Conservation (phyloP, 2,113 vertebrate genomes). For the Circaetus cinerascens region DNA sequence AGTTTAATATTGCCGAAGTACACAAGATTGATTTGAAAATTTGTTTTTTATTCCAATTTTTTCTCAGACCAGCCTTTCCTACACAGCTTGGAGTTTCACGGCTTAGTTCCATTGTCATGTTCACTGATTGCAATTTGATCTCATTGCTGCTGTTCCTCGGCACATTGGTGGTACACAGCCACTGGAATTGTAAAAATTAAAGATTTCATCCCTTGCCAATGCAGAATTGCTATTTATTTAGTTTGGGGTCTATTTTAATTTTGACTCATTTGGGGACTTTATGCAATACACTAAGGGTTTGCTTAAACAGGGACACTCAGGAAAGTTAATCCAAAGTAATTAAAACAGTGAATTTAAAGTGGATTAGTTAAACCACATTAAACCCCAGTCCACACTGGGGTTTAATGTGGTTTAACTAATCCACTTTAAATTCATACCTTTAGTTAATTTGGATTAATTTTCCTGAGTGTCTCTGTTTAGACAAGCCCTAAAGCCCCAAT, state of each 20-base stretch:
- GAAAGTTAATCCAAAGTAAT: constrained; percentile 69
- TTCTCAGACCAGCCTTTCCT: not conserved
- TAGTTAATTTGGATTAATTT: constrained; percentile 71
- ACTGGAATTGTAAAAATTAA: constrained; percentile 24
- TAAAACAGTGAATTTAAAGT: constrained; percentile 69
- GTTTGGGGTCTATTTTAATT: constrained; percentile 46
- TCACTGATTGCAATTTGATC: not conserved
- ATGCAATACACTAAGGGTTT: constrained; percentile 47
- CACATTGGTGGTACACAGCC: not conserved
- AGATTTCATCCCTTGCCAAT: constrained; percentile 35
- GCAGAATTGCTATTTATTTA: constrained; percentile 48
- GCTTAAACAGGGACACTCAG: constrained; percentile 62
- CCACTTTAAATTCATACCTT: constrained; percentile 71
- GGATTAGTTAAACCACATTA: constrained; percentile 70
- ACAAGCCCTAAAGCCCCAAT: constrained; percentile 68
- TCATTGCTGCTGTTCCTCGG: not conserved
- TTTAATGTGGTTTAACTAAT: constrained; percentile 70
- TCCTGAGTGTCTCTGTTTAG: constrained; percentile 69
- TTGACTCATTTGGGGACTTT: constrained; percentile 50
- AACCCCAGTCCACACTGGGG: constrained; percentile 34
- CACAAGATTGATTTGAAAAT: not conserved
- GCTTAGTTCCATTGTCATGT: not conserved
- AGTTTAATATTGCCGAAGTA: not conserved
- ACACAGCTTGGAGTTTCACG: not conserved
- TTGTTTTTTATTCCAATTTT: not conserved